These are phyloP conservation scores for Steinernema khuongi DNA, from an alignment of 1,140 invertebrate species.

Conservation along the genomic window DNA sequence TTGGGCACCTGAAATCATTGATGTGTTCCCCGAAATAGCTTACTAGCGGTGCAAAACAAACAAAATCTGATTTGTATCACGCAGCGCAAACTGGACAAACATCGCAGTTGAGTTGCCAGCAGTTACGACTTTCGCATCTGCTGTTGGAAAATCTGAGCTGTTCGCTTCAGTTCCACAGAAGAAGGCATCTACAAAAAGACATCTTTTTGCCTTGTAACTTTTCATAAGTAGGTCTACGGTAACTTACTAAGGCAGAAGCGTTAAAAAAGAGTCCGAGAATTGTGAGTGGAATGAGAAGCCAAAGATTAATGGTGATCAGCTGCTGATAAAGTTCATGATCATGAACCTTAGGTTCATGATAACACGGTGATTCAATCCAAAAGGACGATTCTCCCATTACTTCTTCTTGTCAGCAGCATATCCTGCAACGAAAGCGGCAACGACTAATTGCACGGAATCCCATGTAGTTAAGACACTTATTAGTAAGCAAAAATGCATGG, in stretches of 20 bases:
- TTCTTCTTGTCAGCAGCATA: constrained; percentile 11
- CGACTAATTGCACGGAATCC: no score
- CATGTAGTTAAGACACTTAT: no score
- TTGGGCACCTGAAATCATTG: neutral
- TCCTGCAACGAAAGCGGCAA: no score
- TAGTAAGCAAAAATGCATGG: no score
- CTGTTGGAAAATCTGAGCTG: no score
- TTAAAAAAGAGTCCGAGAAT: constrained; percentile 54
- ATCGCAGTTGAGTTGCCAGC: neutral
- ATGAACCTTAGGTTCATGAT: constrained; percentile 57
- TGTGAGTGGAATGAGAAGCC: constrained; percentile 48
- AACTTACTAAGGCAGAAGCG: constrained; percentile 48
- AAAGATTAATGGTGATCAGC: constrained; percentile 47
- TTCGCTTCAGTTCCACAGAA: no score
- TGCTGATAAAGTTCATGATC: constrained; percentile 54
- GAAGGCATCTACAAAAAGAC: constrained; percentile 8
- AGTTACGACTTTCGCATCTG: no score
- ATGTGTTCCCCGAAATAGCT: constrained; percentile 3
- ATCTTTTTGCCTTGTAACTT: constrained; percentile 13
- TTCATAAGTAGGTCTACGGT: constrained; percentile 12
- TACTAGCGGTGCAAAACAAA: neutral
- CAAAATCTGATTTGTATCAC: constrained; percentile 7
- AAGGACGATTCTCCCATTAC: neutral
- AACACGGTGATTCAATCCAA: constrained; percentile 32
- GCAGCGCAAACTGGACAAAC: neutral